Percentiles rank a stretch among this genome's conserved stretches.
Conservation (phyloP, 2,888 invertebrate genomes). For the Apeira syringaria region DNA sequence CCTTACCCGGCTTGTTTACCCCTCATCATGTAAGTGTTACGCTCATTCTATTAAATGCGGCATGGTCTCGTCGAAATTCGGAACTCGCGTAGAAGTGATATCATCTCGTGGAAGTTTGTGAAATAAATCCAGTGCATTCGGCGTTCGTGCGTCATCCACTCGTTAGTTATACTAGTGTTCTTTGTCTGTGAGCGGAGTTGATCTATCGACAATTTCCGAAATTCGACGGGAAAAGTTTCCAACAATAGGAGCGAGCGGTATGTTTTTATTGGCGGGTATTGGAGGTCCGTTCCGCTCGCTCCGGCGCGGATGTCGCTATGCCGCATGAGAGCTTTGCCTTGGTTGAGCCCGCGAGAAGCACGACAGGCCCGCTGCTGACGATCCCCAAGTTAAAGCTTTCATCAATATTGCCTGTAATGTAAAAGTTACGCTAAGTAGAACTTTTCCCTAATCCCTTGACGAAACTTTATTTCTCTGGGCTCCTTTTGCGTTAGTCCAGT, state of each 20-base stretch:
- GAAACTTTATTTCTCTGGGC: slow-evolving; percentile 55
- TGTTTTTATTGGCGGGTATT: slow-evolving; percentile 45
- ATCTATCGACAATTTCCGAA: slow-evolving; percentile 70
- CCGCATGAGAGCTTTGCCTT: slow-evolving; percentile 69
- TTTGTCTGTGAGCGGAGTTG: slow-evolving; percentile 58
- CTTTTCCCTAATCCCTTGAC: slow-evolving; percentile 58
- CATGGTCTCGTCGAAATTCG: slow-evolving; percentile 72
- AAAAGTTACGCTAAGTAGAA: slow-evolving; percentile 66
- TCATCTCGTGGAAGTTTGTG: slow-evolving; percentile 76
- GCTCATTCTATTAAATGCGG: slow-evolving; percentile 75
- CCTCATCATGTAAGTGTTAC: slow-evolving; percentile 82
- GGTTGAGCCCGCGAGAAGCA: slow-evolving; percentile 49
- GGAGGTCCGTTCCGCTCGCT: slow-evolving; percentile 52
- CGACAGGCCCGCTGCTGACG: slow-evolving; percentile 48
- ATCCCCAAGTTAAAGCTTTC: slow-evolving; percentile 58
- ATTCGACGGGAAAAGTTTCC: slow-evolving; percentile 70
- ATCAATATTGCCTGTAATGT: slow-evolving; percentile 60
- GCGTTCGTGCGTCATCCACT: slow-evolving; percentile 45
- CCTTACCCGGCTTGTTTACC: slow-evolving; percentile 82
- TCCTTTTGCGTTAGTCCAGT: slow-evolving; percentile 38
- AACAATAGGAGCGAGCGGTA: slow-evolving; percentile 61
- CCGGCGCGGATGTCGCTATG: slow-evolving; percentile 46
- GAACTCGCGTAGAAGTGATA: slow-evolving; percentile 73
- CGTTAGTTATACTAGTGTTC: slow-evolving; percentile 46
- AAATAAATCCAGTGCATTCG: slow-evolving; percentile 64